Conservation (phyloP, 2,888 invertebrate species). For the Zele albiditarsus region DNA sequence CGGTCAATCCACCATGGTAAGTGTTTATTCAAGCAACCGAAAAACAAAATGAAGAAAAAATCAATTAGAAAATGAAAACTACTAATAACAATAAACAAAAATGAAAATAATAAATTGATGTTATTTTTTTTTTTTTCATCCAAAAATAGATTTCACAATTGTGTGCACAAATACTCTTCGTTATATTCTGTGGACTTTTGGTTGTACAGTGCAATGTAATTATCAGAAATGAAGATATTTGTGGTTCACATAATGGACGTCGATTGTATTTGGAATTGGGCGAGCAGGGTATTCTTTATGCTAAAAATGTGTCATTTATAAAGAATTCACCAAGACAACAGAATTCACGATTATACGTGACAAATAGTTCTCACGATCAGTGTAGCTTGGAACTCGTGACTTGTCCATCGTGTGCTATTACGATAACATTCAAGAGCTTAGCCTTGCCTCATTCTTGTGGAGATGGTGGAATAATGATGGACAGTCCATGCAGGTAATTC, state of each 20-base stretch:
- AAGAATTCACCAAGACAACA: slow-evolving; percentile 59
- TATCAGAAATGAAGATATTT: slow-evolving; percentile 68
- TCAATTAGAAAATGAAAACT: slow-evolving; percentile 2
- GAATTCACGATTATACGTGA: slow-evolving; percentile 54
- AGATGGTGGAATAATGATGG: slow-evolving; percentile 66
- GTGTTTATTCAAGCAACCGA: slow-evolving; percentile 42
- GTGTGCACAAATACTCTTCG: background rate
- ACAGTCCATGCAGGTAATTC: slow-evolving; percentile 72
- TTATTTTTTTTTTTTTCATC: background rate
- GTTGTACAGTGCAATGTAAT: slow-evolving; percentile 57
- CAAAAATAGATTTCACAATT: slow-evolving; percentile 15
- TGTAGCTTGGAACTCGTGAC: slow-evolving; percentile 81
- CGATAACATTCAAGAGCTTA: slow-evolving; percentile 74
- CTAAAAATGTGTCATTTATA: slow-evolving; percentile 65
- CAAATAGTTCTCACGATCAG: slow-evolving; percentile 73
- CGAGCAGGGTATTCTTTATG: slow-evolving; percentile 68
- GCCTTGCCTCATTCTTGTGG: slow-evolving; percentile 70
- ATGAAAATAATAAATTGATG: background rate
- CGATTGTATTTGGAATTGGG: slow-evolving; percentile 70
- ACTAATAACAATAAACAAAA: background rate
- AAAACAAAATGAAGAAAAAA: background rate
- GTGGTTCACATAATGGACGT: slow-evolving; percentile 69
- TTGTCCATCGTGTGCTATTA: slow-evolving; percentile 81
- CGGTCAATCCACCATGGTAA: slow-evolving; percentile 62
- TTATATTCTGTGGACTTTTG: slow-evolving; percentile 40